A percentile compares a stretch with the other conserved stretches of the same genome.
Evolutionary conservation across 2,797 vertebrate genomes (phyloP).

Genomic region (Naso thynnoides): DNA sequence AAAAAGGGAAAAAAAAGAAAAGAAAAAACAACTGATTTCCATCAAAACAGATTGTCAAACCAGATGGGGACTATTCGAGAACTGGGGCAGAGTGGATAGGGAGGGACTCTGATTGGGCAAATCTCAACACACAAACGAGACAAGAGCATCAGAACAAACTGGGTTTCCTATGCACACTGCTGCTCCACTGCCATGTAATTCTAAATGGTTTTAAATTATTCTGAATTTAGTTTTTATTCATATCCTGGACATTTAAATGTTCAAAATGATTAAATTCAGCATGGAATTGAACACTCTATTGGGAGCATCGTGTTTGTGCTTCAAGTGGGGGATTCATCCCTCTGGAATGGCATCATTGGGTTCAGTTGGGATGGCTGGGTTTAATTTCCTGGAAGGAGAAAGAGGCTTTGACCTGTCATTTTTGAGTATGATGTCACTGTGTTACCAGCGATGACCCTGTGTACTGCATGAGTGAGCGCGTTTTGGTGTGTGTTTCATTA

Average conservation of each 20-base stretch:
- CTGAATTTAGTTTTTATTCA: conserved; percentile 53
- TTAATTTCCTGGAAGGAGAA: conserved; percentile 67
- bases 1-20: conserved; percentile 61
- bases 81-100: conserved; percentile 79
- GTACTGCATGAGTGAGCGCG: conserved; percentile 1
- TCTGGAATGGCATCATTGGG: conserved; percentile 24
- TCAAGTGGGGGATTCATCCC: conserved; percentile 2
- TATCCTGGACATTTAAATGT: conserved; percentile 35
- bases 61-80: conserved; percentile 84
- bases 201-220: conserved; percentile 68
- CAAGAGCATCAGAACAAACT: conserved; percentile 61
- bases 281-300: conserved; percentile 11
- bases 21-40: conserved; percentile 81
- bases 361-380: conserved; percentile 36
- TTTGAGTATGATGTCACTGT: conserved; percentile 41
- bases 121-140: conserved; percentile 70
- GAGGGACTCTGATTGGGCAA: conserved; percentile 79
- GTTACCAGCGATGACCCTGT: conserved; percentile 21
- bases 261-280: conserved; percentile 18
- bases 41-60: conserved; percentile 88
- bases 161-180: conserved; percentile 51
- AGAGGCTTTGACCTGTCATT: conserved; percentile 49
- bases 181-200: conserved; percentile 56
- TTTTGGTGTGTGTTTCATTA: conserved; percentile 45
- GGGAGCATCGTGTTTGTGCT: conserved; percentile 19